Percentiles rank a stretch among this genome's conserved stretches.
These are phyloP conservation scores for Tetramorium parvispinum DNA, from an alignment of 1,140 invertebrate genomes.

Conservation along the genomic window DNA sequence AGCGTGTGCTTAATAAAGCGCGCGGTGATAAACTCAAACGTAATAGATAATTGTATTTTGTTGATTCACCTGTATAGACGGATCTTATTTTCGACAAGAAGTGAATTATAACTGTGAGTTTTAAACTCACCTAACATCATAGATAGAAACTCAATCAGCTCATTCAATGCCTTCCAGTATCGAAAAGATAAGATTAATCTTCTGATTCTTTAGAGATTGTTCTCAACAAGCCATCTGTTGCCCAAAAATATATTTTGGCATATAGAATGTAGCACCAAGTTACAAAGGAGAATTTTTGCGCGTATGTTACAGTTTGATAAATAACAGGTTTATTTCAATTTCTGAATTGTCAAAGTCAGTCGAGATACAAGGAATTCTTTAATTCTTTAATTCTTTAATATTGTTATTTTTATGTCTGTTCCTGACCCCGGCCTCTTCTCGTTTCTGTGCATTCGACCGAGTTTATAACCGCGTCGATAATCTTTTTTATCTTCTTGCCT, in stretches of 20 bases:
- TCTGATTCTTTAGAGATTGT: background rate
- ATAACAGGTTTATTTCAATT: background rate
- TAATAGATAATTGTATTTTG: background rate
- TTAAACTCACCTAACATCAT: background rate
- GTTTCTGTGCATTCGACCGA: slow-evolving; percentile 1
- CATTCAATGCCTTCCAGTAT: background rate
- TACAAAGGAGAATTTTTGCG: background rate
- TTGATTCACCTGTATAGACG: background rate
- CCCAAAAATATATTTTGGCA: background rate
- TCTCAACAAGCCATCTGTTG: background rate
- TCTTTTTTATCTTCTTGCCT: background rate
- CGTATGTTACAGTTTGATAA: background rate
- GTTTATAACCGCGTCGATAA: slow-evolving; percentile 1
- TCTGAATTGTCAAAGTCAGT: background rate
- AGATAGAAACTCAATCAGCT: background rate
- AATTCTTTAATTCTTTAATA: slow-evolving; percentile 18
- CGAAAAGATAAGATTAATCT: background rate
- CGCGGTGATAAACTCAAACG: background rate
- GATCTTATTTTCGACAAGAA: background rate
- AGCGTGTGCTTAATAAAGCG: background rate
- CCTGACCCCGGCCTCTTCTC: background rate
- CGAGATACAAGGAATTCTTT: background rate
- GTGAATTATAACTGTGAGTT: background rate
- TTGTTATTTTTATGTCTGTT: slow-evolving; percentile 16
- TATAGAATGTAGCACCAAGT: background rate